These are phyloP conservation scores for Epinotia bilunana DNA, from an alignment of 2,888 invertebrate genomes.

Conservation along the genomic window DNA sequence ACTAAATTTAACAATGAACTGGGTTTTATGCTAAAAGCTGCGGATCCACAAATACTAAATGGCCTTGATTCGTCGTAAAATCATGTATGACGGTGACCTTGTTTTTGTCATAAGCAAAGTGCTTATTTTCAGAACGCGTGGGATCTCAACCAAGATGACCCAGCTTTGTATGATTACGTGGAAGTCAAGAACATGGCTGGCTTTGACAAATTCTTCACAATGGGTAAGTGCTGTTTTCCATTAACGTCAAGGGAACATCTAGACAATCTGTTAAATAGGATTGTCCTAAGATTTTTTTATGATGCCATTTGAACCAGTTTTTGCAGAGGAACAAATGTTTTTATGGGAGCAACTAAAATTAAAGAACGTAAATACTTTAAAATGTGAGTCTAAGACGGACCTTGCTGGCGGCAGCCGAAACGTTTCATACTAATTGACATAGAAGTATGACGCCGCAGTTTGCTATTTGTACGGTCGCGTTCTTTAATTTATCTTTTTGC, in stretches of 20 bases:
- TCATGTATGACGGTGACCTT: slow-evolving; percentile 4
- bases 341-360: too few relatives aligned
- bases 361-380: too few relatives aligned
- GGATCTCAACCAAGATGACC: slow-evolving; percentile 75
- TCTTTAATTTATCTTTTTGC: too few relatives aligned
- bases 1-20: too few relatives aligned
- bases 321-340: too few relatives aligned
- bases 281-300: too few relatives aligned
- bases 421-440: too few relatives aligned
- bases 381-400: too few relatives aligned
- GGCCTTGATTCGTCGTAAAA: slow-evolving; percentile 12
- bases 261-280: neutral
- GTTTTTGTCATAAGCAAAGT: slow-evolving; percentile 25
- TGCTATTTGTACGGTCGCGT: too few relatives aligned
- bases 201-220: slow-evolving; percentile 84
- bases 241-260: neutral
- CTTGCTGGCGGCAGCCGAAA: too few relatives aligned
- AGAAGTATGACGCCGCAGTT: too few relatives aligned
- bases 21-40: neutral
- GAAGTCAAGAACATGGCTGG: slow-evolving; percentile 85
- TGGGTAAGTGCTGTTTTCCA: slow-evolving; percentile 67
- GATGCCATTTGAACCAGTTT: too few relatives aligned
- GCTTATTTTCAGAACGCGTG: slow-evolving; percentile 84
- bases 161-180: slow-evolving; percentile 70
- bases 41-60: slow-evolving; percentile 4